Percentiles rank a stretch among this genome's conserved stretches.
phyloP scores from a whole-genome alignment of 2,888 invertebrate species.

The Phorcus lineatus region DNA sequence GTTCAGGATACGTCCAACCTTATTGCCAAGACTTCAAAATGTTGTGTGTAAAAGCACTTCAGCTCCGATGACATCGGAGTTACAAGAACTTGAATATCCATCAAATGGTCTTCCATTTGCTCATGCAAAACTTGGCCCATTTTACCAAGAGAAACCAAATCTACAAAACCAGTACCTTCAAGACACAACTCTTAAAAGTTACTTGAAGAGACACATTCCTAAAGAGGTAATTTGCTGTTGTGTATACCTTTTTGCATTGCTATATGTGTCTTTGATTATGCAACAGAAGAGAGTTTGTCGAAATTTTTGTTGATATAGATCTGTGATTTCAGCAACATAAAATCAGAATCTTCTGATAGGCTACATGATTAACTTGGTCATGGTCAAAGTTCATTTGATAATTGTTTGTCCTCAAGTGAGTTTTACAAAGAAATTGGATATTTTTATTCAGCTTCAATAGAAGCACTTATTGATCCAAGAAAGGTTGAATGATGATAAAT shows the following conservation, averaged over 20 bases:
- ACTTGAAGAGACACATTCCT: conserved; percentile 73
- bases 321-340: no score
- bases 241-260: no score
- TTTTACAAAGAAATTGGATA: no score
- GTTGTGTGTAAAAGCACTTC: background rate
- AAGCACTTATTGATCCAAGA: no score
- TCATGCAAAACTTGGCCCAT: conserved; percentile 70
- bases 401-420: no score
- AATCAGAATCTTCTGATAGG: no score
- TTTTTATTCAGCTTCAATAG: no score
- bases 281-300: no score
- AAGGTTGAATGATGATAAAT: no score
- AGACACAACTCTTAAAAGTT: conserved; percentile 73
- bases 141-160: conserved; percentile 74
- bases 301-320: no score
- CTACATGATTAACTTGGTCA: background rate
- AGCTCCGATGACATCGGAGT: background rate
- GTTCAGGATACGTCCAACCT: background rate
- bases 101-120: conserved; percentile 45
- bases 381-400: background rate
- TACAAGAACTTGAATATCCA: conserved; percentile 11
- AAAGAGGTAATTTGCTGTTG: conserved; percentile 71
- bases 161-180: conserved; percentile 75
- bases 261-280: background rate
- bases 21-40: background rate